phyloP scores from a whole-genome alignment of 1,140 invertebrate genomes.

The Chionoecetes opilio region DNA sequence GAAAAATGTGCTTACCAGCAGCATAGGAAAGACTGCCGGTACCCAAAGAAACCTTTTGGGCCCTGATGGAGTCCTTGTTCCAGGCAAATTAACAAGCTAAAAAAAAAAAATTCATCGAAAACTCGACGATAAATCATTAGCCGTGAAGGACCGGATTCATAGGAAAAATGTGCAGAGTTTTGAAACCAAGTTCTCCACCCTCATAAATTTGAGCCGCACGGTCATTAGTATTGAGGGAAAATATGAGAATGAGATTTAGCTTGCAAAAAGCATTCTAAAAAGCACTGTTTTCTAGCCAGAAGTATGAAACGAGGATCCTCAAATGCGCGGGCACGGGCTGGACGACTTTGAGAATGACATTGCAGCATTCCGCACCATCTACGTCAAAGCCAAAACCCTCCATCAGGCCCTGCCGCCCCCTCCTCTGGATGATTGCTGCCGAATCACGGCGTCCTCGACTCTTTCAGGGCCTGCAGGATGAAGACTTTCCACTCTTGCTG shows the following conservation, averaged over 20 bases:
- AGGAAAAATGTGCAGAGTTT: too few relatives aligned
- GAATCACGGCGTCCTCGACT: conserved; percentile 73
- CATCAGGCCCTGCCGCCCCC: conserved; percentile 63
- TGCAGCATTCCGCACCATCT: conserved; percentile 57
- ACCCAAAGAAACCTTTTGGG: too few relatives aligned
- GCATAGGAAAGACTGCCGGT: too few relatives aligned
- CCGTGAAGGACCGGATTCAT: too few relatives aligned
- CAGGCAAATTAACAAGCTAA: too few relatives aligned
- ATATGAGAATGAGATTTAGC: conserved; percentile 72
- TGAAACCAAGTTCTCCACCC: too few relatives aligned
- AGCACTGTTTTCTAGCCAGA: conserved; percentile 74
- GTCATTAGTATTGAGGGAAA: conserved; percentile 73
- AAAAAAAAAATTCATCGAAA: too few relatives aligned
- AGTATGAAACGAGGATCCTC: conserved; percentile 72
- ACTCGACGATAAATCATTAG: too few relatives aligned
- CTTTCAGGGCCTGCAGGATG: conserved; percentile 78
- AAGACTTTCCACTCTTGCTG: conserved; percentile 61
- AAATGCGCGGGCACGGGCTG: conserved; percentile 76
- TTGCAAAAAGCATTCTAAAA: conserved; percentile 78
- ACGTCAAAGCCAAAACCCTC: neutral
- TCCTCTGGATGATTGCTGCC: conserved; percentile 76
- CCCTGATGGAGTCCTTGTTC: too few relatives aligned
- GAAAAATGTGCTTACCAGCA: too few relatives aligned
- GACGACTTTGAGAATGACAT: conserved; percentile 69
- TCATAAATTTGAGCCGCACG: too few relatives aligned